Evolutionary conservation across 2,113 vertebrate species (phyloP), one percentile per base, ranked within the genome.

Genomic region (Dryoscopus gambensis): DNA sequence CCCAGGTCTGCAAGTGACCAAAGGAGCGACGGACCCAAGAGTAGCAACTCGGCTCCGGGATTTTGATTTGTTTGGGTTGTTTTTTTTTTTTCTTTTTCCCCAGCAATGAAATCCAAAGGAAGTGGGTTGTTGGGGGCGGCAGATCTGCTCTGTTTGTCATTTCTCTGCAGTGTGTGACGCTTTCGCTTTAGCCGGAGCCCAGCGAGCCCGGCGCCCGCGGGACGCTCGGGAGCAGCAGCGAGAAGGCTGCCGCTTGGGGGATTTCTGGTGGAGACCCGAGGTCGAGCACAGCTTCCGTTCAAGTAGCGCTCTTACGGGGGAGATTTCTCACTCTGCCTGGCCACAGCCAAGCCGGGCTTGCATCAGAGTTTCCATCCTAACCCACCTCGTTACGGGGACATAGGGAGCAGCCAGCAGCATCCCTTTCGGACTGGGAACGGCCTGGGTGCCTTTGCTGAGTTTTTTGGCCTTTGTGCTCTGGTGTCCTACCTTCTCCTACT

Each of bases 131-230:
- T 42, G 62, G 9, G 16, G 49, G 16, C 23, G 23, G 21, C 28
- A 62, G 81, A 25, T 53, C 53, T 49, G n/a, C 70, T 67, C 81
- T 91, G 78, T 79, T 83, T 91, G 89, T 79, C 78, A 13, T 93
- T 95, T 62, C 68, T 85, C 81, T 24, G 91, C 87, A 85, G 94
- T 0, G 14, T 76, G 84, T 62, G 89, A 68, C 6, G 56, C 91
- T 97, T 95, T 96, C 81, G 27, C 52, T 96, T 93, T 94, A 88
- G 67, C 81, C 8, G 25, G 89, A 78, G 64, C 74, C 33, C 37
- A 4, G 89, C 39, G 4, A 70, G 90, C 90, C 44, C 92, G 3
- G 73, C 20, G 76, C 30, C 80, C 13, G 86, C 47, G 37, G 88
- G 84, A 95, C 23, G 59, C 22, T 85, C 10, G 42, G 94, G 52